phyloP scores from a whole-genome alignment of 2,797 vertebrate genomes.

The Masticophis lateralis region DNA sequence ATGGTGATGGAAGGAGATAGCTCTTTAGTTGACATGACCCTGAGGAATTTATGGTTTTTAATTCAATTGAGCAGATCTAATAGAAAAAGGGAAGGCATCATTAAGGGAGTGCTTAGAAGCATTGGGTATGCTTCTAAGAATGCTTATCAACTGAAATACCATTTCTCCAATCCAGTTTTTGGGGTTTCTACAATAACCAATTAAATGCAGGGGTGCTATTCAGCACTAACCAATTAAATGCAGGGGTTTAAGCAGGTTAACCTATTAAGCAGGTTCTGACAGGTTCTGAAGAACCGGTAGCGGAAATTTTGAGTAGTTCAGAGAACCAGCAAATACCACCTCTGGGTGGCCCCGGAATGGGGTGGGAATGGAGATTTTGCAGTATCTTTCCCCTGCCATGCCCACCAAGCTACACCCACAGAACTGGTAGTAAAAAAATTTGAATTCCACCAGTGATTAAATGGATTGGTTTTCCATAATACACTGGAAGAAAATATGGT shows the following conservation, averaged over 20 bases:
- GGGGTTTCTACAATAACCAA: not conserved
- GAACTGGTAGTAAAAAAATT: too few relatives aligned
- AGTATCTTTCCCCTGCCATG: too few relatives aligned
- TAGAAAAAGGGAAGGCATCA: not conserved
- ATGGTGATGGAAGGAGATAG: not conserved
- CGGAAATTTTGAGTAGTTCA: too few relatives aligned
- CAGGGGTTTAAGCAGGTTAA: too few relatives aligned
- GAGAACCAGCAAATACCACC: too few relatives aligned
- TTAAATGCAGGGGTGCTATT: not conserved
- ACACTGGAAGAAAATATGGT: not conserved
- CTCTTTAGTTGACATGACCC: not conserved
- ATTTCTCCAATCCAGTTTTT: not conserved
- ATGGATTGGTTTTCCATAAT: not conserved
- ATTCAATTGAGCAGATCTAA: not conserved
- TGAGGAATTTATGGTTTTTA: not conserved
- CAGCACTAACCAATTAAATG: not conserved
- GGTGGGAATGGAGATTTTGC: too few relatives aligned
- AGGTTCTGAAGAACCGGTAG: too few relatives aligned
- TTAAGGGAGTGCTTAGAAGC: not conserved
- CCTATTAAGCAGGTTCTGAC: too few relatives aligned
- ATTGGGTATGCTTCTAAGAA: not conserved
- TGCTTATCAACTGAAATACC: not conserved
- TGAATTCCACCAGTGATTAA: too few relatives aligned
- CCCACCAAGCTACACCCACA: too few relatives aligned
- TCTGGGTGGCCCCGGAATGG: too few relatives aligned